Evolutionary conservation across 2,113 vertebrate species (phyloP), one percentile per base, ranked within the genome.

Genomic region (Corythornis madagascariensis): DNA sequence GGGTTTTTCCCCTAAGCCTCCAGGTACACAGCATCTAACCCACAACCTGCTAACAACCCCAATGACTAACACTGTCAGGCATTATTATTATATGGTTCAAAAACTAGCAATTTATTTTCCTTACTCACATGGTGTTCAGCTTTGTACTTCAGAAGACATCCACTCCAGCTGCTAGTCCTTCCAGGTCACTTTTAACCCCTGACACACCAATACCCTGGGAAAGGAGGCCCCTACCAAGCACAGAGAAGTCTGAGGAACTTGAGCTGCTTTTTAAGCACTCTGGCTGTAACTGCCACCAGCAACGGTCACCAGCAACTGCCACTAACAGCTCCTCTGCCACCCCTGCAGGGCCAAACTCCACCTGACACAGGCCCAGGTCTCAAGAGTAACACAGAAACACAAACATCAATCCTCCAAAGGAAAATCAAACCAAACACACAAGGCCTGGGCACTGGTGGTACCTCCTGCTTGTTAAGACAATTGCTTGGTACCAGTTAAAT

Each of bases 301-400:
- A 95, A 88, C 83, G 38, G 92, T 8, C 85, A 79, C 45, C 47
- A 43, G 11, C 81, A 83, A 80, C 83, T 16, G 50, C n/a, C 75
- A 74, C 66, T 69, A 91, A 47, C 84, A 3, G 16, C 31, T 72
- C 65, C 59, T 3, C 4, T 16, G 70, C 9, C 65, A 18, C n/a
- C 71, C 29, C 83, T 6, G 16, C 5, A 7, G 28, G 3, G 8
- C 9, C 67, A 13, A 19, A 8, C 8, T 24, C 26, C 26, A 22
- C 29, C 24, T 3, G 6, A 3, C 13, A 38, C 13, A 3, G 10
- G n/a, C 26, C 31, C 16, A 1, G 8, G 8, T 1, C 63, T 56
- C 33, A 9, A 11, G 13, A n/a, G 7, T 16, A 12, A 17, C 0
- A 12, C 50, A n/a, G 3, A n/a, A 31, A 16, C 4, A 0, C 28